Base-by-base conservation (phyloP, 2,888 invertebrate genomes). In the Orchesellides sinensis region DNA sequence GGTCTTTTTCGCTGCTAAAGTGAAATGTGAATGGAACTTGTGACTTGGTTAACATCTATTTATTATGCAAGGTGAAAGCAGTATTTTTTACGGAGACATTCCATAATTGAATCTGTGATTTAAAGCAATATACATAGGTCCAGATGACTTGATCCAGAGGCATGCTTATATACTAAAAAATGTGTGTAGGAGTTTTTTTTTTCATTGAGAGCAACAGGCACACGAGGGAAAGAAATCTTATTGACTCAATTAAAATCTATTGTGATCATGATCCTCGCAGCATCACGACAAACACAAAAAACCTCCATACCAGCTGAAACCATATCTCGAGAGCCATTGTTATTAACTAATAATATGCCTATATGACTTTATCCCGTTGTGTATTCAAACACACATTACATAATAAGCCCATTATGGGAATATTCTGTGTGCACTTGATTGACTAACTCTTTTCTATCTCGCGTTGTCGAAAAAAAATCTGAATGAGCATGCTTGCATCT, bases 181-280 rank as follows among this genome's bases (percentile, higher is more conserved):
- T n/a, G n/a, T n/a, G n/a, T n/a, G n/a, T n/a, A n/a, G n/a, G n/a
- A n/a, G n/a, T n/a, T n/a, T n/a, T n/a, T n/a, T n/a, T n/a, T 21
- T 65, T 23, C 23, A 25, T 6, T 40, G 25, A 19, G 47, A 49
- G 74, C 74, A 74, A 75, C 75, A 75, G 75, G 75, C 75, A 54
- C 35, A 65, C n/a, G n/a, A n/a, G n/a, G n/a, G n/a, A n/a, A n/a
- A n/a, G 65, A 75, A 65, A 61, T 75, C 73, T 65, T 75, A 65
- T 75, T 75, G 66, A 65, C 52, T 65, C 65, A 75, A 75, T 75
- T 75, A 75, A 54, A 49, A 56, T 27, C 65, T 35, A 75, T 75
- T 75, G 75, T 75, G 25, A 21, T 61, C 49, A 17, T 40, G 4
- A 17, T 63, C 54, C 19, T 54, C n/a, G n/a, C 54, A 69, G 21